Evolutionary conservation across 2,888 invertebrate species (phyloP).

Genomic region (Drosophila aldrichi): DNA sequence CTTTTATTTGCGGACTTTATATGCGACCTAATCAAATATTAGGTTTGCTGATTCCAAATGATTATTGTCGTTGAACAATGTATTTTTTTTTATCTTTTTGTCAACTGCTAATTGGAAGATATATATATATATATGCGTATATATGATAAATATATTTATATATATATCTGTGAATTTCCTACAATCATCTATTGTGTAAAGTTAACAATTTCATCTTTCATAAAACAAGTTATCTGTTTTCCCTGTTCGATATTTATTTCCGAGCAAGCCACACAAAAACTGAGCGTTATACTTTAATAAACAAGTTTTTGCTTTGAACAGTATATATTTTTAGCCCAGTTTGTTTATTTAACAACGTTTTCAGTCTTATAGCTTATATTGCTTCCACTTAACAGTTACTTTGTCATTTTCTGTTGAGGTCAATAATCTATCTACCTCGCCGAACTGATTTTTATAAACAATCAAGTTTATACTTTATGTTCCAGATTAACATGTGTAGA

Average conservation of each 20-base stretch:
- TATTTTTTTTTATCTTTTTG: background rate
- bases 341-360: slow-evolving; percentile 15
- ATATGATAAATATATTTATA: too few relatives aligned
- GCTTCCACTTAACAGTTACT: background rate
- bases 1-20: background rate
- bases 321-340: slow-evolving; percentile 9
- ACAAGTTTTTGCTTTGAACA: slow-evolving; percentile 11
- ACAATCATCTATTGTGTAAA: background rate
- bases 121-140: background rate
- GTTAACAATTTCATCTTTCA: background rate
- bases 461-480: too few relatives aligned
- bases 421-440: background rate
- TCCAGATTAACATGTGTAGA: too few relatives aligned
- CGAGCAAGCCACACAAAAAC: background rate
- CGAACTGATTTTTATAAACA: too few relatives aligned
- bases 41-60: background rate
- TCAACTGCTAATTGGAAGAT: background rate
- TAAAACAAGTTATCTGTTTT: slow-evolving; percentile 12
- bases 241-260: background rate
- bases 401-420: background rate
- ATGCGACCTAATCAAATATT: background rate
- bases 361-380: background rate
- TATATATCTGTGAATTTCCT: background rate
- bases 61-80: background rate
- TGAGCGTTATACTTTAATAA: background rate